phyloP scores from a whole-genome alignment of 1,140 invertebrate genomes.

The Polypedilum pembai region DNA sequence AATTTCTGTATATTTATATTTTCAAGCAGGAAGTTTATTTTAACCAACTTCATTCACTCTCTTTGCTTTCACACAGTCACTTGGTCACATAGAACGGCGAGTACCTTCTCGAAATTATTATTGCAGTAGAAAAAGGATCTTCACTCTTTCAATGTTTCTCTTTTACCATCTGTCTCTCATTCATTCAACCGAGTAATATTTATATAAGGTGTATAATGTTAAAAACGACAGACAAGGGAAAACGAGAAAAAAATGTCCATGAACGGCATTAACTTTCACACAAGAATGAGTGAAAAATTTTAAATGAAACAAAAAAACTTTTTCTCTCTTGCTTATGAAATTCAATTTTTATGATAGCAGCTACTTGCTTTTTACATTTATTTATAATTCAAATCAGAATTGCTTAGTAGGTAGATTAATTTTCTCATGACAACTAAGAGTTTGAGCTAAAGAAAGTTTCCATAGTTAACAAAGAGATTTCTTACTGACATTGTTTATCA shows the following conservation, averaged over 20 bases:
- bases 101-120: background rate
- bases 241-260: too few species aligned
- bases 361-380: background rate
- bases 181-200: background rate
- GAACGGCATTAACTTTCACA: background rate
- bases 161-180: background rate
- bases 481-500: too few species aligned
- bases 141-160: background rate
- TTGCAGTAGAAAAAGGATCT: background rate
- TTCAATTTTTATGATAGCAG: background rate
- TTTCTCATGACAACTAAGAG: background rate
- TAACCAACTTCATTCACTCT: background rate
- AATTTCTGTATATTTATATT: background rate
- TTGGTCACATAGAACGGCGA: background rate
- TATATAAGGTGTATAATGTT: background rate
- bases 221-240: too few species aligned
- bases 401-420: background rate
- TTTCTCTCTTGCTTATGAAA: slow-evolving; percentile 3
- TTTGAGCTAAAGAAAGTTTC: too few species aligned
- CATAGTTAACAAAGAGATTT: too few species aligned
- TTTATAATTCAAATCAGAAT: slow-evolving; percentile 8
- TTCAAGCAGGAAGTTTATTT: background rate
- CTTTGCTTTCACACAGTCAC: background rate
- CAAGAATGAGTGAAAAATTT: too few species aligned
- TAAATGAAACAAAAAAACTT: too few species aligned